These are phyloP conservation scores for Elanus axillaris DNA, from an alignment of 2,113 vertebrate species.

Conservation along the genomic window DNA sequence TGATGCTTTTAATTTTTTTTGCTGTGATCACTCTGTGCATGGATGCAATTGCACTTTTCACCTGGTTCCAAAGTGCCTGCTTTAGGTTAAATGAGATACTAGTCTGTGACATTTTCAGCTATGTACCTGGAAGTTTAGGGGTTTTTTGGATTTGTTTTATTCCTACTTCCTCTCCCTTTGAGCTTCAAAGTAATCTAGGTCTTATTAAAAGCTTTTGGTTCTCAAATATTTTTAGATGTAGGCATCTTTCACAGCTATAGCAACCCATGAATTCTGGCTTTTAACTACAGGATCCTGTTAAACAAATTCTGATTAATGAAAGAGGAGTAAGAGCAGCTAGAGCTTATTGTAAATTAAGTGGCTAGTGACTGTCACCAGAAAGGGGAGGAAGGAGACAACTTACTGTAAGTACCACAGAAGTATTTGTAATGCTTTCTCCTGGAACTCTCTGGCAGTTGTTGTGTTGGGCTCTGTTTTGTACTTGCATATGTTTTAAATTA, in stretches of 20 bases:
- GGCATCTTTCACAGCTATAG: background rate
- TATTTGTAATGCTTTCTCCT: slow-evolving; percentile 6
- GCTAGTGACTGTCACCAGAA: background rate
- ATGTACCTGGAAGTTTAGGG: background rate
- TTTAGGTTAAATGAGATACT: background rate
- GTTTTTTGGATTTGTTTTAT: background rate
- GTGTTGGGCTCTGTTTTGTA: background rate
- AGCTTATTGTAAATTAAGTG: background rate
- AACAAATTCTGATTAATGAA: background rate
- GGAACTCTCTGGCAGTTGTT: background rate
- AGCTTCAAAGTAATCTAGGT: background rate
- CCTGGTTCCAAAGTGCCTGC: background rate
- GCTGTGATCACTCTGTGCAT: background rate
- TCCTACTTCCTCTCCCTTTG: background rate
- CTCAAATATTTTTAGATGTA: background rate
- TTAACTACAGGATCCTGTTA: background rate
- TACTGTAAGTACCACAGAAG: background rate
- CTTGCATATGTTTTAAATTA: slow-evolving; percentile 34
- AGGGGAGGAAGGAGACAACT: background rate
- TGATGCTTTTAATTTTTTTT: background rate
- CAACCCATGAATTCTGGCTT: background rate
- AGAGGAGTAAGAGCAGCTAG: background rate
- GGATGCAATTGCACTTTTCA: background rate
- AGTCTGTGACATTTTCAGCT: background rate
- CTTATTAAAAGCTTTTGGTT: background rate